These are phyloP conservation scores for Leptopilina clavipes DNA, from an alignment of 1,140 invertebrate species.

Conservation along the genomic window DNA sequence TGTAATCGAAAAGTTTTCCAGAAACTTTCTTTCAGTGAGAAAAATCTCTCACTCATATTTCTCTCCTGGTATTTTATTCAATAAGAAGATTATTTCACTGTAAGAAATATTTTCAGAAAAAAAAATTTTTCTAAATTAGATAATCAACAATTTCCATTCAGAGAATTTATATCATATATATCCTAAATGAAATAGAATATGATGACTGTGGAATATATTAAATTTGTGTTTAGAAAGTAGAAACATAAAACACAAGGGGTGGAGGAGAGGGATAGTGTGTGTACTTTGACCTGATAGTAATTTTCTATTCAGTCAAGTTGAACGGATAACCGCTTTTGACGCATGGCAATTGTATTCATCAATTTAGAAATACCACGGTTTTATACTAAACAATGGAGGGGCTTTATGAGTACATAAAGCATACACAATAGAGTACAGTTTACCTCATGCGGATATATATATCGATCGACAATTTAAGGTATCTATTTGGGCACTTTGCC, in stretches of 20 bases:
- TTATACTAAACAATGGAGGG: conserved; percentile 65
- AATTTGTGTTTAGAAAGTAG: no score
- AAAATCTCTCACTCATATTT: conserved; percentile 10
- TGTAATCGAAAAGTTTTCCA: conserved; percentile 6
- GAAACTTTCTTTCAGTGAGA: not conserved
- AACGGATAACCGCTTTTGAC: conserved; percentile 56
- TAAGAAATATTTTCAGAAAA: not conserved
- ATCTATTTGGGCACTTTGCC: conserved; percentile 32
- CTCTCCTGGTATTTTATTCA: not conserved
- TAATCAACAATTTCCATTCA: not conserved
- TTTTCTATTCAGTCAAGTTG: conserved; percentile 41
- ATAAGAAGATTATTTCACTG: not conserved
- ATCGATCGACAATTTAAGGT: conserved; percentile 42
- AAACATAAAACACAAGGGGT: no score
- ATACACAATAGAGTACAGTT: conserved; percentile 59
- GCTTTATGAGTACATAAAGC: conserved; percentile 68
- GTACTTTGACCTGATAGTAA: not conserved
- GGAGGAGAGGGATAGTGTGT: not conserved
- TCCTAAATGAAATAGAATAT: no score
- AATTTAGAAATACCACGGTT: conserved; percentile 67
- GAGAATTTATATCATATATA: not conserved
- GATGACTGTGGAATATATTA: no score
- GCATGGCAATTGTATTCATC: conserved; percentile 61
- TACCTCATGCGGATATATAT: conserved; percentile 45
- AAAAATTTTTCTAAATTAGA: not conserved